Evolutionary conservation across 2,113 vertebrate species (phyloP).

Genomic region (Apeltes quadracus): DNA sequence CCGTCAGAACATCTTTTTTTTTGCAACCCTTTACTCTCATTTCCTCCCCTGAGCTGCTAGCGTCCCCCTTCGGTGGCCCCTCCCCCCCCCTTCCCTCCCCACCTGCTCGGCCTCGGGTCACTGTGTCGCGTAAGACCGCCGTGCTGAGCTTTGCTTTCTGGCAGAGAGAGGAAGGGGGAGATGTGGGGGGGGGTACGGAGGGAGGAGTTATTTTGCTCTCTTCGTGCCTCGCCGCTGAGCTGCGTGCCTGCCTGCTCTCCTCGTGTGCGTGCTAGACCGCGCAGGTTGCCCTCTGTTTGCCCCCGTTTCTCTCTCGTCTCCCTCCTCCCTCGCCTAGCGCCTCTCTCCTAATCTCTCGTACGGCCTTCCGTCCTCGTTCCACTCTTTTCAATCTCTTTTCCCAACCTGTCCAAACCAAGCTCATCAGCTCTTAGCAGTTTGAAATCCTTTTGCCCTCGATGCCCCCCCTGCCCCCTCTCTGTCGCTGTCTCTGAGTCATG

Average conservation of each 20-base stretch:
- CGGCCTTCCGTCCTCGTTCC: conserved; percentile 44
- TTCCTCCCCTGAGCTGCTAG: not conserved
- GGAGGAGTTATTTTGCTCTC: conserved; percentile 54
- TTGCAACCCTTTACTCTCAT: conserved; percentile 1
- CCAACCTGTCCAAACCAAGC: conserved; percentile 31
- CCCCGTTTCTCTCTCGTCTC: conserved; percentile 48
- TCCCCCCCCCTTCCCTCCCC: not conserved
- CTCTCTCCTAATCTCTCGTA: conserved; percentile 49
- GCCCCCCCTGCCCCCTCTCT: conserved; percentile 13
- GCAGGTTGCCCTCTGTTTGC: conserved; percentile 70
- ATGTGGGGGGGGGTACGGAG: not conserved
- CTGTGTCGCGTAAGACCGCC: conserved; percentile 33
- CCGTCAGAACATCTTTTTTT: not conserved
- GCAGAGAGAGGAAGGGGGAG: conserved; percentile 2
- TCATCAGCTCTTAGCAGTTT: conserved; percentile 57
- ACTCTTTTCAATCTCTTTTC: conserved; percentile 22
- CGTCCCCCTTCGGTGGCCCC: not conserved
- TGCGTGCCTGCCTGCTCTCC: conserved; percentile 66
- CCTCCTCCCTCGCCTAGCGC: not conserved
- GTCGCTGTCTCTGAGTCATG: conserved; percentile 58
- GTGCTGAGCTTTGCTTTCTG: conserved; percentile 41
- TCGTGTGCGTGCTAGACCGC: conserved; percentile 60
- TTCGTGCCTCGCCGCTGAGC: conserved; percentile 62
- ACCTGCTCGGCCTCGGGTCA: conserved; percentile 29
- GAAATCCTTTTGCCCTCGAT: conserved; percentile 52